These are phyloP conservation scores for Dicrostonyx torquatus DNA, from an alignment of 2,797 vertebrate species.

Conservation along the genomic window DNA sequence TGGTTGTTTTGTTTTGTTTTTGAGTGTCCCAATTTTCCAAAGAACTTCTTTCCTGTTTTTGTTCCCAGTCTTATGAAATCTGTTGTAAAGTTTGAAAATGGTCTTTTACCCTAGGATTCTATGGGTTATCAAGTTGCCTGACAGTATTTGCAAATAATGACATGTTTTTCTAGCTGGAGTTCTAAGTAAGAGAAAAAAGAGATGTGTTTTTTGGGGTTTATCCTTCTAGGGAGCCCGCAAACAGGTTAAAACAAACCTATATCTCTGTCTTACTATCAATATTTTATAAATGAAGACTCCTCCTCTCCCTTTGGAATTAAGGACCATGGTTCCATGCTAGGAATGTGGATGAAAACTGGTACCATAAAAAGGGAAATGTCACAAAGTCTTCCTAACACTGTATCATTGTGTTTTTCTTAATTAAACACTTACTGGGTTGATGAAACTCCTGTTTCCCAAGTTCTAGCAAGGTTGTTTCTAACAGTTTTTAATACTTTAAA, in stretches of 20 bases:
- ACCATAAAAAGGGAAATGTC: not conserved
- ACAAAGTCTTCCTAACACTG: constrained; percentile 9
- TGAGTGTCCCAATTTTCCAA: constrained; percentile 42
- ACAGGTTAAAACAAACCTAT: constrained; percentile 15
- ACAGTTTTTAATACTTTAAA: not conserved
- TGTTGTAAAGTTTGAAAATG: constrained; percentile 52
- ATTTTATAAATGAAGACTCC: not conserved
- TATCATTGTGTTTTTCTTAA: not conserved
- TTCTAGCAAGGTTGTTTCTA: not conserved
- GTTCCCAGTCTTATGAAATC: not conserved
- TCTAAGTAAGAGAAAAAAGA: constrained; percentile 20
- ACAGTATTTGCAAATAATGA: constrained; percentile 7
- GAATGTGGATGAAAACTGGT: not conserved
- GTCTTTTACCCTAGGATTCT: not conserved
- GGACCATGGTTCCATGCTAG: not conserved
- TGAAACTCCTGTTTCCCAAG: not conserved
- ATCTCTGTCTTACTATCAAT: not conserved
- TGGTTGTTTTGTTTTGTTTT: not conserved
- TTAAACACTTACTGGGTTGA: not conserved
- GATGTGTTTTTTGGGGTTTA: not conserved
- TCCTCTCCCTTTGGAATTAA: not conserved
- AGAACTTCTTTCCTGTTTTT: constrained; percentile 4
- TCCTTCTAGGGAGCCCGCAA: not conserved
- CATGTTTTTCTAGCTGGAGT: not conserved
- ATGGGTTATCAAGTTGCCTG: constrained; percentile 16